Evolutionary conservation across 2,888 invertebrate genomes (phyloP).

Genomic region (Girardia tigrina): DNA sequence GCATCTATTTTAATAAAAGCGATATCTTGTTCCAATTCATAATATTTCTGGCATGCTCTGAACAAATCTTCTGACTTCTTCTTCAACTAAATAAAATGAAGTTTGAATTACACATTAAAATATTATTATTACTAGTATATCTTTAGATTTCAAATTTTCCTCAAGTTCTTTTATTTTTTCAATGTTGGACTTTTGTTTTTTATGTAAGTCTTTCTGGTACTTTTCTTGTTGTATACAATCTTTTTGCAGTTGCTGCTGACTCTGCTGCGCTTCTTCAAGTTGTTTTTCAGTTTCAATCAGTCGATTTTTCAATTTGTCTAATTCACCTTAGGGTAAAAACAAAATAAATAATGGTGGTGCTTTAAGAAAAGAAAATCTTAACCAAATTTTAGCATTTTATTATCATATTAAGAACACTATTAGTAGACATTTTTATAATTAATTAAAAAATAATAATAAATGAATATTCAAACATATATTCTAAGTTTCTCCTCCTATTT

Average conservation of each 20-base stretch:
- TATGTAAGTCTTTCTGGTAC: neutral
- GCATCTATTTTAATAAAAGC: constrained; percentile 50
- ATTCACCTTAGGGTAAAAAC: too few relatives aligned
- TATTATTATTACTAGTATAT: neutral
- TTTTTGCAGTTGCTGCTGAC: neutral
- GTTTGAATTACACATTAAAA: neutral
- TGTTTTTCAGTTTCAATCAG: neutral
- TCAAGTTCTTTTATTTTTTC: constrained; percentile 6
- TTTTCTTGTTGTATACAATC: neutral
- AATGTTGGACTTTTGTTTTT: constrained; percentile 5
- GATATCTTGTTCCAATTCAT: constrained; percentile 49
- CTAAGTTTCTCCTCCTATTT: too few relatives aligned
- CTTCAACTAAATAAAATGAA: neutral
- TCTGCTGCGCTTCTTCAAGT: neutral
- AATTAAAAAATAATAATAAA: too few relatives aligned
- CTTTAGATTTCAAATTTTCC: constrained; percentile 1
- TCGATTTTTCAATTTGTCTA: neutral
- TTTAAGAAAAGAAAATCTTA: too few relatives aligned
- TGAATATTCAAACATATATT: too few relatives aligned
- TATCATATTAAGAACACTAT: too few relatives aligned
- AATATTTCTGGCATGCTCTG: constrained; percentile 49
- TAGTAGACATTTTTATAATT: too few relatives aligned
- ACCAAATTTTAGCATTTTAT: too few relatives aligned
- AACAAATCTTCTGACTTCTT: constrained; percentile 45
- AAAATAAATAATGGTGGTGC: too few relatives aligned